phyloP scores from a whole-genome alignment of 2,797 vertebrate species.

The Luscinia megarhynchos region DNA sequence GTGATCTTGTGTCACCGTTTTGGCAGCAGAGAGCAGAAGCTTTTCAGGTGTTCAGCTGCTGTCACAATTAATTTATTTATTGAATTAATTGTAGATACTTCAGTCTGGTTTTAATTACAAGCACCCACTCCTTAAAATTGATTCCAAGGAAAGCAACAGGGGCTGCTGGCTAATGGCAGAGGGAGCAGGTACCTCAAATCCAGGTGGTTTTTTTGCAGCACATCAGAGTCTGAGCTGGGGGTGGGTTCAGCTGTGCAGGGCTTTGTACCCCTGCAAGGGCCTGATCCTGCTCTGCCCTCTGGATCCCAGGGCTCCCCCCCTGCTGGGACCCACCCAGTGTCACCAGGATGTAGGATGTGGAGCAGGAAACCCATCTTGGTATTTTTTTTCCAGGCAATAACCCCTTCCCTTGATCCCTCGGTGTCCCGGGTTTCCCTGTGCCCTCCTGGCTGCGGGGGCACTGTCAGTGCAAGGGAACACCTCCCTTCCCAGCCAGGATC shows the following conservation, averaged over 20 bases:
- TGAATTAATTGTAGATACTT: background rate
- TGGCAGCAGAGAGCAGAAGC: background rate
- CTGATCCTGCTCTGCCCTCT: background rate
- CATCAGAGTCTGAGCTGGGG: background rate
- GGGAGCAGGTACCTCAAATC: background rate
- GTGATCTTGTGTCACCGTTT: background rate
- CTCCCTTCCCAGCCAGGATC: background rate
- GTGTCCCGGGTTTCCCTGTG: background rate
- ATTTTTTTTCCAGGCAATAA: fast-evolving
- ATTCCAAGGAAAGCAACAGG: fast-evolving
- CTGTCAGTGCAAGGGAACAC: background rate
- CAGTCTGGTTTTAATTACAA: background rate
- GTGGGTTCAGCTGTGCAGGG: background rate
- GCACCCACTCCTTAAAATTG: background rate
- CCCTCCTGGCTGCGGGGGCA: background rate
- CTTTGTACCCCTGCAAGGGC: background rate
- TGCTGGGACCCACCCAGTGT: background rate
- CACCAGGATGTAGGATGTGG: background rate
- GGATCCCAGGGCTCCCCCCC: background rate
- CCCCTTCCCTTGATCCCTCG: background rate
- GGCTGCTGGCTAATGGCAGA: background rate
- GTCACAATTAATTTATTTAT: background rate
- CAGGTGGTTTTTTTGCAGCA: background rate
- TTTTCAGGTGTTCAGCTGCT: background rate
- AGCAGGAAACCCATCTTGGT: background rate